These are phyloP conservation scores for Cairina moschata DNA, from an alignment of 2,113 vertebrate genomes.

Conservation along the genomic window DNA sequence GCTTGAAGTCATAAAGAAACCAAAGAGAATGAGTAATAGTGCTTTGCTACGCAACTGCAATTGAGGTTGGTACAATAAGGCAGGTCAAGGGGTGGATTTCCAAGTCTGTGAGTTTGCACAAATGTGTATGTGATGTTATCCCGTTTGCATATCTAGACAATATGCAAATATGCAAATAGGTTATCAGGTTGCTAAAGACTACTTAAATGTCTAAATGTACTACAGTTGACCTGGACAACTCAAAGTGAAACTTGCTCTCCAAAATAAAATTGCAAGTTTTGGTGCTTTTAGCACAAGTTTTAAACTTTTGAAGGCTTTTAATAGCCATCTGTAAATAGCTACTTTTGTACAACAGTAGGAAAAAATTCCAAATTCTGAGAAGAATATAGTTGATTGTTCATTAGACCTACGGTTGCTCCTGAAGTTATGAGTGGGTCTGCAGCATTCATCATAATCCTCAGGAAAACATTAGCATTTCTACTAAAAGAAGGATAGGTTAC, in stretches of 20 bases:
- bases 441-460: not conserved
- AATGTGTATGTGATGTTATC: no score
- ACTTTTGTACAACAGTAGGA: rapidly evolving
- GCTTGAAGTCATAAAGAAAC: not conserved
- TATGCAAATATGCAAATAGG: no score
- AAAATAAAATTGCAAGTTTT: rapidly evolving
- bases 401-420: not conserved
- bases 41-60: not conserved
- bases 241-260: not conserved
- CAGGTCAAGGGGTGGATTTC: not conserved
- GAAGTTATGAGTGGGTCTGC: not conserved
- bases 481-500: not conserved
- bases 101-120: not conserved
- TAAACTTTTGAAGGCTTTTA: not conserved
- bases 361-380: not conserved
- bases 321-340: not conserved
- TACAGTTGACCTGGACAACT: not conserved
- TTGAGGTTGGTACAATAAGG: not conserved
- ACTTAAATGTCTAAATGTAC: not conserved
- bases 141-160: not conserved
- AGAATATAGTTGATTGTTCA: not conserved
- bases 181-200: not conserved
- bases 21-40: not conserved
- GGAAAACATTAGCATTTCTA: not conserved
- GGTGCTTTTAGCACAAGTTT: rapidly evolving